A percentile compares a stretch with the other conserved stretches of the same genome.
Evolutionary conservation across 2,888 invertebrate genomes (phyloP).

Genomic region (Drosophila emarginata): DNA sequence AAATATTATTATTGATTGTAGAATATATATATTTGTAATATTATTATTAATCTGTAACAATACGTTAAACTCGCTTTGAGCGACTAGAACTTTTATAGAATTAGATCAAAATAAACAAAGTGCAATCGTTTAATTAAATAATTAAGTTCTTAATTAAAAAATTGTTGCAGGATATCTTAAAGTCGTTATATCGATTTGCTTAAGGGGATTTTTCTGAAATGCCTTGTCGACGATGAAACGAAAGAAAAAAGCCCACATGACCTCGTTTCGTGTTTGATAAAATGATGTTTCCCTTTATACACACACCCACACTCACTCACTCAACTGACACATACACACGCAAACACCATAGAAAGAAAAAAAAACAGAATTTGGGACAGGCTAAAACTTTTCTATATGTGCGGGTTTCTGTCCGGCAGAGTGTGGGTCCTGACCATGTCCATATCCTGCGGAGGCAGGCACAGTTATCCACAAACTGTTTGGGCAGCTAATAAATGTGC

Average conservation of each 20-base stretch:
- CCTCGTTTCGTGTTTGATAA: conserved; percentile 64
- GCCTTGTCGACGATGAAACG: conserved; percentile 17
- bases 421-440: neutral
- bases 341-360: neutral
- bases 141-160: too few relatives aligned
- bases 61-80: too few relatives aligned
- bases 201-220: conserved; percentile 16
- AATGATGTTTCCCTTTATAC: conserved; percentile 40
- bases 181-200: neutral
- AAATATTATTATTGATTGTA: too few relatives aligned
- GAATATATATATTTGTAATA: too few relatives aligned
- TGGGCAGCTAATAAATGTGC: conserved; percentile 41
- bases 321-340: neutral
- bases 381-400: conserved; percentile 28
- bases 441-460: conserved; percentile 35
- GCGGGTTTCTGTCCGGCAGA: conserved; percentile 32
- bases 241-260: conserved; percentile 56
- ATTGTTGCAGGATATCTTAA: neutral
- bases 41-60: too few relatives aligned
- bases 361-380: conserved; percentile 19
- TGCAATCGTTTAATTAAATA: neutral
- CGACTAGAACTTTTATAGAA: too few relatives aligned
- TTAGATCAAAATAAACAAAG: too few relatives aligned
- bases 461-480: conserved; percentile 18
- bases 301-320: conserved; percentile 7